Conservation (phyloP, 2,888 invertebrate species). For the Campoplex nolae region DNA sequence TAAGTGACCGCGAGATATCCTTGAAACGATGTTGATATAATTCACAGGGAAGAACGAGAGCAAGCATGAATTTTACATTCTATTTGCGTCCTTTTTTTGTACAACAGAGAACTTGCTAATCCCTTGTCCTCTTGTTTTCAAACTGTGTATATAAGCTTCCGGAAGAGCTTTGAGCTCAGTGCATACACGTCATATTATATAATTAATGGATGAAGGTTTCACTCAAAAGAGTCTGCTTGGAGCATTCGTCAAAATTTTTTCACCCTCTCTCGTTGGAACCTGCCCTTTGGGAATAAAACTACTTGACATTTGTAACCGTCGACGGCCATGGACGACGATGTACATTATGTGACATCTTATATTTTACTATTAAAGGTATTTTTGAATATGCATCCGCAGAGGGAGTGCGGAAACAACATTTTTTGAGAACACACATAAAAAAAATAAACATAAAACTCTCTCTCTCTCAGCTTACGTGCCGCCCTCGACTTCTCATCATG, state of each 20-base stretch:
- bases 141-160: conserved; percentile 19
- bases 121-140: conserved; percentile 2
- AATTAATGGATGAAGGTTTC: conserved; percentile 31
- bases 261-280: conserved; percentile 41
- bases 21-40: conserved; percentile 42
- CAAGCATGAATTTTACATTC: conserved; percentile 60
- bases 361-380: background rate
- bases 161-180: conserved; percentile 25
- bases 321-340: background rate
- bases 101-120: conserved; percentile 49
- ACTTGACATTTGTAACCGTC: conserved; percentile 39
- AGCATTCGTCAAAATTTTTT: conserved; percentile 53
- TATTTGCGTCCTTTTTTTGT: conserved; percentile 32
- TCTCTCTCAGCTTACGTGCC: background rate
- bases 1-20: conserved; percentile 43
- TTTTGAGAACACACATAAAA: conserved; percentile 12
- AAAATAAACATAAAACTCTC: conserved; percentile 8
- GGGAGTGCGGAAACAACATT: conserved; percentile 27
- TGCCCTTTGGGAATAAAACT: conserved; percentile 53
- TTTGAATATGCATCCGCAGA: conserved; percentile 7
- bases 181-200: conserved; percentile 1
- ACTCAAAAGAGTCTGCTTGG: conserved; percentile 42
- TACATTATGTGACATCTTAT: background rate
- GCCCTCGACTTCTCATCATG: conserved; percentile 34
- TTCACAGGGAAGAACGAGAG: conserved; percentile 38